Base-by-base conservation (phyloP, 1,140 invertebrate genomes). In the Listronotus bonariensis region DNA sequence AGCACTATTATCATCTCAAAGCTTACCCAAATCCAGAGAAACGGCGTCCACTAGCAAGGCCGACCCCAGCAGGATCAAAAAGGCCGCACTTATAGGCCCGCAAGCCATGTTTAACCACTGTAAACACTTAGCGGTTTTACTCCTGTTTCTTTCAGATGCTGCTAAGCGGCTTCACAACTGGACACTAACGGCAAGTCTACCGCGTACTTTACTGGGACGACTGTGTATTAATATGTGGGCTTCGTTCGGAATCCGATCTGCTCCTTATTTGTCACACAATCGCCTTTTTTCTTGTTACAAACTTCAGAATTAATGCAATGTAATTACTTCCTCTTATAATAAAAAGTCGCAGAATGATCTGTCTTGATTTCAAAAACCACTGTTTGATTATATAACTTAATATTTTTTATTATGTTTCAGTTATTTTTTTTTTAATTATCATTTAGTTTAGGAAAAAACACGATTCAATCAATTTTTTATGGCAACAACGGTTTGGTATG, bases 191-290 rank as follows among this genome's bases (percentile, higher is more conserved):
- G 49, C 48, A 46, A 15, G 40, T 46, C 46, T 18, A 59, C 14
- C 55, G 48, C 57, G 65, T 57, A 57, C 59, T 63, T 68, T 64
- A 63, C 59, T 58, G 56, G 60, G 66, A 64, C 60, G 59, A 42
- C 53, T 26, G 61, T 38, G 54, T 64, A 56, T 64, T 56, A 64
- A 63, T 53, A 57, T 68, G 66, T 68, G 66, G 66, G 60, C 38
- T 58, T 51, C 66, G 59, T 59, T 26, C 54, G 54, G 56, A 62
- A 57, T 57, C 60, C 59, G 66, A 68, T 62, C 66, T 68, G 59
- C 55, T 68, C 66, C 66, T 68, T 68, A 68, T 68, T 58, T 68
- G 66, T 68, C 59, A 68, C 60, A 59, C 53, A 55, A 56, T 64
- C 52, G 54, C 61, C 46, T 57, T 64, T 56, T 64, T 64, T 64